These are phyloP conservation scores for Polia nebulosa DNA, from an alignment of 2,888 invertebrate species.

Conservation along the genomic window DNA sequence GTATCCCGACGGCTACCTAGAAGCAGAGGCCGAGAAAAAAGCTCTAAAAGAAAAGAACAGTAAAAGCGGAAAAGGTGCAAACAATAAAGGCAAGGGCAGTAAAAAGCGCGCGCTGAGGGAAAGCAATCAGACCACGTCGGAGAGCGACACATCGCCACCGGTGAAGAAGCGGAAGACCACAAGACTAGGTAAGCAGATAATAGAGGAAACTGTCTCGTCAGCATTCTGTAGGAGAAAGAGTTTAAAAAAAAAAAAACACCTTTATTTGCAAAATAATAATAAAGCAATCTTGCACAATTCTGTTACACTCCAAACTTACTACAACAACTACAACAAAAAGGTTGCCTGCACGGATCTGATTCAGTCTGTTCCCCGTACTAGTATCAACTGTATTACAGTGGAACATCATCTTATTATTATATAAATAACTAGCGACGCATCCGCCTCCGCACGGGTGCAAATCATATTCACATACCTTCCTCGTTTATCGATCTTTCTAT, in stretches of 20 bases:
- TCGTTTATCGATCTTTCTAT: too few species aligned
- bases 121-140: conserved; percentile 74
- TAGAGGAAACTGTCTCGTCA: neutral
- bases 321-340: too few species aligned
- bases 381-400: too few species aligned
- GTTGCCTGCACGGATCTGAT: too few species aligned
- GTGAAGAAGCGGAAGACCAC: conserved; percentile 71
- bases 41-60: conserved; percentile 76
- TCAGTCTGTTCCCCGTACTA: too few species aligned
- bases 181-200: conserved; percentile 34
- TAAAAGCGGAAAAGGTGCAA: conserved; percentile 62
- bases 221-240: neutral
- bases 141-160: conserved; percentile 71
- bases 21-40: conserved; percentile 91
- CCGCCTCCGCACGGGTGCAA: too few species aligned
- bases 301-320: too few species aligned
- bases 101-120: conserved; percentile 77
- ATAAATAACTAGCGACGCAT: too few species aligned
- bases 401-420: too few species aligned
- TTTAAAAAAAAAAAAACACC: neutral
- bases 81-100: conserved; percentile 57
- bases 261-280: neutral
- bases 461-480: too few species aligned
- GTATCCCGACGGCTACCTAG: conserved; percentile 94
- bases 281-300: too few species aligned